Evolutionary conservation across 2,888 invertebrate species (phyloP).

Genomic region (Drosophila mercatorum): DNA sequence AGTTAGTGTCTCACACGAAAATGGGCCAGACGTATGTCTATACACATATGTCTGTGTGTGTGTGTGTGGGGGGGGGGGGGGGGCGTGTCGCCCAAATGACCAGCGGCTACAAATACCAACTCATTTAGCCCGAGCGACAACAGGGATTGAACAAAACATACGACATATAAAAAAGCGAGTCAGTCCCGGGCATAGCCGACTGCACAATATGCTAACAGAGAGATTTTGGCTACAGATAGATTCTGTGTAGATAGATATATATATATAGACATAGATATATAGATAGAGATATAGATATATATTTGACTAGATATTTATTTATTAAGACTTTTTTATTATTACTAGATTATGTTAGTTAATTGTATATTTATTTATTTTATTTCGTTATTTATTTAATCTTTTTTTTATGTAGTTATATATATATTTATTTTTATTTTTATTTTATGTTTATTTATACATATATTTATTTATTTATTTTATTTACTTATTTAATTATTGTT

Average conservation of each 20-base stretch:
- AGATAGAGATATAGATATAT: no score
- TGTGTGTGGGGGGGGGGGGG: background rate
- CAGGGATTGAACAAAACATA: constrained; percentile 8
- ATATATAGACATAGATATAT: no score
- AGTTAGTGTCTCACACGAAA: constrained; percentile 74
- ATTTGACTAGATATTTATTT: no score
- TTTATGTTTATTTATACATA: no score
- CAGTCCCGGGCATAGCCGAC: background rate
- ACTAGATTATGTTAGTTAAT: no score
- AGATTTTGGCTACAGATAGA: fast-evolving
- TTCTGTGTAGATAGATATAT: background rate
- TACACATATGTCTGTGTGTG: background rate
- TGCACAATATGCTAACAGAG: background rate
- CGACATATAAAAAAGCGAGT: background rate
- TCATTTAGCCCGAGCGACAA: constrained; percentile 27
- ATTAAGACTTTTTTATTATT: no score
- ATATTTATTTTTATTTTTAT: no score
- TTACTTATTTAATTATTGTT: no score
- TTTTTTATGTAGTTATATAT: no score
- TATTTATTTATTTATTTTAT: no score
- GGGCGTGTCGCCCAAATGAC: constrained; percentile 76
- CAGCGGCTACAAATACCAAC: constrained; percentile 76
- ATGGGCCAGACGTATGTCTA: constrained; percentile 63
- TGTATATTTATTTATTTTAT: no score
- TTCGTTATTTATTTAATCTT: no score